Evolutionary conservation across 2,113 vertebrate genomes (phyloP).

Genomic region (Odontesthes bonariensis): DNA sequence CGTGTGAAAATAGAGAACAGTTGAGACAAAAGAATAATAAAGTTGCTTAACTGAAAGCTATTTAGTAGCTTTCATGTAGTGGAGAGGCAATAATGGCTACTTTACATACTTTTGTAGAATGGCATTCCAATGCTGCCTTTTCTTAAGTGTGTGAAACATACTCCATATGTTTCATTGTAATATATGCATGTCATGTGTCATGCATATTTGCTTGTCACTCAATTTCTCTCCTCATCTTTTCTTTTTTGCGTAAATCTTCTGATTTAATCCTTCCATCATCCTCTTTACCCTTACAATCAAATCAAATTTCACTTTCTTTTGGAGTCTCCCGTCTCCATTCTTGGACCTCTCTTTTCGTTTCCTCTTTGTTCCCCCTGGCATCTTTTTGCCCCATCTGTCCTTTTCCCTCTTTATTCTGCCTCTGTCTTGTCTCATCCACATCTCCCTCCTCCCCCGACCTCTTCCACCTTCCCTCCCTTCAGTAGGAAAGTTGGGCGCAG

Average conservation of each 20-base stretch:
- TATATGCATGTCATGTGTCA: slow-evolving; percentile 59
- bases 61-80: slow-evolving; percentile 1
- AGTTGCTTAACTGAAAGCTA: slow-evolving; percentile 11
- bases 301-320: slow-evolving; percentile 5
- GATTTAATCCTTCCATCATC: slow-evolving; percentile 10
- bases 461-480: slow-evolving; percentile 55
- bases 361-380: neutral
- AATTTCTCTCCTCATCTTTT: slow-evolving; percentile 44
- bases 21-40: slow-evolving; percentile 10
- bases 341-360: neutral
- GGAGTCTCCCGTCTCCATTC: neutral
- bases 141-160: slow-evolving; percentile 20
- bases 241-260: slow-evolving; percentile 29
- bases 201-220: slow-evolving; percentile 56
- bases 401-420: slow-evolving; percentile 6
- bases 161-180: slow-evolving; percentile 31
- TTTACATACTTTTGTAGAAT: slow-evolving; percentile 33
- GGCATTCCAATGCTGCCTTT: slow-evolving; percentile 10
- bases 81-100: slow-evolving; percentile 49
- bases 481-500: slow-evolving; percentile 87
- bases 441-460: slow-evolving; percentile 13
- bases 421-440: slow-evolving; percentile 3
- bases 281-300: slow-evolving; percentile 16
- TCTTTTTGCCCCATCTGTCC: neutral
- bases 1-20: slow-evolving; percentile 42